Percentiles rank a stretch among this genome's conserved stretches.
These are phyloP conservation scores for Anolis carolinensis DNA, from an alignment of 2,113 vertebrate species.

Conservation along the genomic window DNA sequence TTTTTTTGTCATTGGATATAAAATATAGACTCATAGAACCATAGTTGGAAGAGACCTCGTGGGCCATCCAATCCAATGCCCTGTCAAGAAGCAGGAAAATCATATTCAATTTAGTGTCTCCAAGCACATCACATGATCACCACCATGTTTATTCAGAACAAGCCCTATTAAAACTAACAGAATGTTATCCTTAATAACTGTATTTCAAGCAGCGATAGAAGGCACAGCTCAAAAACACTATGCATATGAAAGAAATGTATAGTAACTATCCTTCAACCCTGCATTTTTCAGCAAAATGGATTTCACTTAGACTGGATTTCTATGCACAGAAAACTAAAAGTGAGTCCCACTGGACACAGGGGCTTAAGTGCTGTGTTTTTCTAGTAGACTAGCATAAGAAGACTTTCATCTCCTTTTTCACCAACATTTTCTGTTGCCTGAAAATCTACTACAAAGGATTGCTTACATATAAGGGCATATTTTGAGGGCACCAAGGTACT, in stretches of 20 bases:
- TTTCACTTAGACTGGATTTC: not conserved
- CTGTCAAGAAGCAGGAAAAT: too few relatives aligned
- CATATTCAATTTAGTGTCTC: not conserved
- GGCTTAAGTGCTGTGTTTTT: too few relatives aligned
- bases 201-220: constrained; percentile 30
- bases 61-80: too few relatives aligned
- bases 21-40: too few relatives aligned
- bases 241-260: not conserved
- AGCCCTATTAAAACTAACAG: not conserved
- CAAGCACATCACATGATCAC: too few relatives aligned
- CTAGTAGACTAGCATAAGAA: too few relatives aligned
- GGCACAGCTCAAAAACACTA: constrained; percentile 8
- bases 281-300: not conserved
- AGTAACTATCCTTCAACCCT: not conserved
- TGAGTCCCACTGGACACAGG: not conserved
- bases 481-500: too few relatives aligned
- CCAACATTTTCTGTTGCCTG: too few relatives aligned
- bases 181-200: not conserved
- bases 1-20: not conserved
- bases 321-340: not conserved
- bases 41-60: too few relatives aligned
- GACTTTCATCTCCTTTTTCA: too few relatives aligned
- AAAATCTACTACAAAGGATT: too few relatives aligned
- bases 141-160: not conserved
- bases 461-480: too few relatives aligned